Evolutionary conservation across 2,888 invertebrate species (phyloP).

Genomic region (Polylopha cassiicola): DNA sequence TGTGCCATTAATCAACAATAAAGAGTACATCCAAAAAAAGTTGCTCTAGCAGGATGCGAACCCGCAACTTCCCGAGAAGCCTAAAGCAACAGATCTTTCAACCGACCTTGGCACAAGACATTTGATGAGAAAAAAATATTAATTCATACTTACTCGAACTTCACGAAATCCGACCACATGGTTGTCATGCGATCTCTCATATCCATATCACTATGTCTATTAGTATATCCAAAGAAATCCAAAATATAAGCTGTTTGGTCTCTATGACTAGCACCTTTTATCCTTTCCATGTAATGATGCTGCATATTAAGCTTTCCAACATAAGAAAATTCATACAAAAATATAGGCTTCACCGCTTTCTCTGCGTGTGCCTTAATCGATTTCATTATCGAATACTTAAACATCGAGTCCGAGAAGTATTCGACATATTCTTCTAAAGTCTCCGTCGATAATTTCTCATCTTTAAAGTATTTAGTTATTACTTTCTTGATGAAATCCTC

Average conservation of each 20-base stretch:
- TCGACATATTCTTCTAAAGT: slow-evolving; percentile 50
- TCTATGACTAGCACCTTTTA: slow-evolving; percentile 64
- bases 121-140: not conserved
- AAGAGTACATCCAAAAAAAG: too few species aligned
- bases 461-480: slow-evolving; percentile 53
- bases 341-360: slow-evolving; percentile 42
- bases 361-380: slow-evolving; percentile 53
- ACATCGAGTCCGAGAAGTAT: slow-evolving; percentile 67
- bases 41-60: too few species aligned
- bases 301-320: slow-evolving; percentile 54
- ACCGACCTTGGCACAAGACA: too few species aligned
- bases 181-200: slow-evolving; percentile 55
- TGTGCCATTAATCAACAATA: too few species aligned
- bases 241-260: slow-evolving; percentile 62
- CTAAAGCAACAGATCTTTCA: too few species aligned
- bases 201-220: slow-evolving; percentile 48
- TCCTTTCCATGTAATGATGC: slow-evolving; percentile 52
- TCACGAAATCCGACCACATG: slow-evolving; percentile 66
- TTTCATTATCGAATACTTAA: slow-evolving; percentile 57
- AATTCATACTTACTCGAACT: slow-evolving; percentile 51
- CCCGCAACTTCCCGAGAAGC: slow-evolving; percentile 3
- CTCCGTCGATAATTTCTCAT: slow-evolving; percentile 42
- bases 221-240: slow-evolving; percentile 55
- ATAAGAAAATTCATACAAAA: slow-evolving; percentile 61
- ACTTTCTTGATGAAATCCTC: slow-evolving; percentile 39